These are phyloP conservation scores for Lasioglossum figueresi DNA, from an alignment of 2,888 invertebrate genomes.

Conservation along the genomic window DNA sequence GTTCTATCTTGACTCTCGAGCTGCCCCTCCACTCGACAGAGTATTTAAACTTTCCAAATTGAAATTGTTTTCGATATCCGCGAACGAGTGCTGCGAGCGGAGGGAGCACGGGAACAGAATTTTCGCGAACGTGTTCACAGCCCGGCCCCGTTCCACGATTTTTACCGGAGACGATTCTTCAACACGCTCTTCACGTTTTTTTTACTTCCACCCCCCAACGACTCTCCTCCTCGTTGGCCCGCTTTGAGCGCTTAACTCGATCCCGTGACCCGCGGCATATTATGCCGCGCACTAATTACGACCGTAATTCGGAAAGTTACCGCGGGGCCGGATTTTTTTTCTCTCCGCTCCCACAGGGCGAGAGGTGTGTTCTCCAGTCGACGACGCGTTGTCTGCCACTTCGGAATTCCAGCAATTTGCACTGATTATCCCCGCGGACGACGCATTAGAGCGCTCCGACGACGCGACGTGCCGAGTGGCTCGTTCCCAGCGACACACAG, in stretches of 20 bases:
- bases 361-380: neutral
- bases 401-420: constrained; percentile 45
- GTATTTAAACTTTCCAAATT: constrained; percentile 82
- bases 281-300: constrained; percentile 52
- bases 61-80: constrained; percentile 81
- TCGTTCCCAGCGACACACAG: constrained; percentile 26
- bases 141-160: constrained; percentile 35
- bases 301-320: constrained; percentile 45
- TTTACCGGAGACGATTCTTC: constrained; percentile 42
- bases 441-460: constrained; percentile 31
- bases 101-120: neutral
- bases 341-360: neutral
- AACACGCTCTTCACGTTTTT: constrained; percentile 23
- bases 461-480: constrained; percentile 35
- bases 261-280: constrained; percentile 39
- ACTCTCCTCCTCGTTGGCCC: neutral
- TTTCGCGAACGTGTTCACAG: neutral
- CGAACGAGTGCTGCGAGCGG: constrained; percentile 68
- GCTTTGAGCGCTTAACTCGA: constrained; percentile 45
- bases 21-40: constrained; percentile 31
- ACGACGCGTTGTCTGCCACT: constrained; percentile 31
- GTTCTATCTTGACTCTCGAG: constrained; percentile 45
- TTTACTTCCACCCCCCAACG: constrained; percentile 4
- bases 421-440: constrained; percentile 21
- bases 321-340: constrained; percentile 15